phyloP scores from a whole-genome alignment of 2,113 vertebrate genomes.

The Paradoxurus hermaphroditus region DNA sequence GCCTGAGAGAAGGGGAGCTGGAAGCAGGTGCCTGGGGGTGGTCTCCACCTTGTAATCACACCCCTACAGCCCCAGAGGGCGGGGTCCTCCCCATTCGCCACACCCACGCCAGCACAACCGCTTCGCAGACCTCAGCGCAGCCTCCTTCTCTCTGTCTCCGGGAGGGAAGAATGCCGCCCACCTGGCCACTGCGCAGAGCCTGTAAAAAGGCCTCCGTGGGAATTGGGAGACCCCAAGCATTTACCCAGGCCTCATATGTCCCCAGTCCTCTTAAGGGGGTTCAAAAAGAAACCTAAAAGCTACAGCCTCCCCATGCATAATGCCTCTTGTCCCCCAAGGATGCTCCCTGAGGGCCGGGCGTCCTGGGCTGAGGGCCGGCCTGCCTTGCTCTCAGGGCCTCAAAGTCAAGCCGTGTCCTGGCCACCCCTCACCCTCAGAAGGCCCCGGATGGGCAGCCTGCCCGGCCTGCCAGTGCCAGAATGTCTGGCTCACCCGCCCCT shows the following conservation, averaged over 20 bases:
- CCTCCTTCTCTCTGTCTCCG: background rate
- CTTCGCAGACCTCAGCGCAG: background rate
- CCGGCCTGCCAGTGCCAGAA: background rate
- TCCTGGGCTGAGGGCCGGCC: background rate
- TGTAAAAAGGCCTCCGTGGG: background rate
- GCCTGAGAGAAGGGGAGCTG: background rate
- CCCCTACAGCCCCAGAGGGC: background rate
- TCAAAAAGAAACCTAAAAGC: background rate
- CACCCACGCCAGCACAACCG: background rate
- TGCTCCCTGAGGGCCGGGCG: background rate
- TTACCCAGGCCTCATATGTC: background rate
- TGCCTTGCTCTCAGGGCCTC: background rate
- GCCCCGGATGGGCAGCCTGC: background rate
- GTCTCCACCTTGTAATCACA: background rate
- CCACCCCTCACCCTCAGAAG: background rate
- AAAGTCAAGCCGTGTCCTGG: background rate
- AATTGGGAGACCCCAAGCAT: background rate
- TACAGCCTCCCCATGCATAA: background rate
- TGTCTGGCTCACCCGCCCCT: slow-evolving; percentile 62
- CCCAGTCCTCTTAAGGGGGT: background rate
- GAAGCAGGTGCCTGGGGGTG: background rate
- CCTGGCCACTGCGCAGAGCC: no score
- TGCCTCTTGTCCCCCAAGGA: background rate
- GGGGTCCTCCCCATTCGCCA: accelerated
- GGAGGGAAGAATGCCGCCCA: background rate